Evolutionary conservation across 1,140 invertebrate genomes (phyloP), one percentile per base, ranked within the genome.

Genomic region (Drosophila sturtevanti): DNA sequence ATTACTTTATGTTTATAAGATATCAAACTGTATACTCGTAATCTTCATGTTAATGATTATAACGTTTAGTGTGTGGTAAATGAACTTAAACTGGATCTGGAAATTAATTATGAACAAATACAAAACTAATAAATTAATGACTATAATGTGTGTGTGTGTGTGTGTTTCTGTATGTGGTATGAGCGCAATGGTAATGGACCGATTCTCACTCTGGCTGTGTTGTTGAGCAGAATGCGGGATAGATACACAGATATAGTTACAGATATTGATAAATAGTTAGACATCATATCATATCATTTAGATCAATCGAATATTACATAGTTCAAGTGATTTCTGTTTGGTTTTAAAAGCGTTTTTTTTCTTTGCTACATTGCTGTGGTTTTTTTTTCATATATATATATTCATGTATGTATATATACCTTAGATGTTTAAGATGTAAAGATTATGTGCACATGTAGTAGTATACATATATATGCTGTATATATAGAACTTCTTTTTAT

Each of bases 111-210:
- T 48, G 16, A 75, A 66, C 63, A 71, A 66, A 75, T 64, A 58
- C 22, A 56, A 62, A 55, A 41, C 54, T 67, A 18, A 68, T 81
- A 77, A 86, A 71, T 78, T 74, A 85, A 68, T 85, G 74, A 87
- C 78, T 86, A 68, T 76, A 55, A 44, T 44, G 41, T 48, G 41
- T 48, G 14, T 44, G 41, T 16, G 9, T 48, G n/a, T 48, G 41
- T 18, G 18, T 48, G 41, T 48, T 7, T 44, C 7, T 21, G 41
- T 48, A 18, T 48, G 16, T 6, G 41, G 41, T 48, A 16, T 48
- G 41, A 21, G 41, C 18, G 41, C 37, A 38, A 38, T 48, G 41
- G 41, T 48, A 4, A 21, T 38, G 71, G 55, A 72, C 68, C 61
- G 60, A 69, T 77, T 72, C 72, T 75, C 63, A 74, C 71, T 75